Percentiles rank a stretch among this genome's conserved stretches.
phyloP scores from a whole-genome alignment of 1,140 invertebrate species.

The Zophobas morio region DNA sequence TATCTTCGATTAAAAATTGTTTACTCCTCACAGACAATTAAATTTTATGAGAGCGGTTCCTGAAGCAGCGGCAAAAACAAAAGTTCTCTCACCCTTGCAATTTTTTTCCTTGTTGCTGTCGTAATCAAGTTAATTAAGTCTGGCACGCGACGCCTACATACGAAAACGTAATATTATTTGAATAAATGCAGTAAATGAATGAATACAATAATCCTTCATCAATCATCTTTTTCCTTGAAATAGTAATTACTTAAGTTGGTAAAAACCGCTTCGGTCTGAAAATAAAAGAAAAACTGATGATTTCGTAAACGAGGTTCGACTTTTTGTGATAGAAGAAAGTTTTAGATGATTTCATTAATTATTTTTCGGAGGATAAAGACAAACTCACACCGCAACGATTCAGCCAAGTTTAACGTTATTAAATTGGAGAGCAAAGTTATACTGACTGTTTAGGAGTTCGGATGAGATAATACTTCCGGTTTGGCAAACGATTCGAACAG shows the following conservation, averaged over 20 bases:
- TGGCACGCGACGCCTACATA: background rate
- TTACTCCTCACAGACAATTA: slow-evolving; percentile 11
- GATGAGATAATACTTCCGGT: slow-evolving; percentile 10
- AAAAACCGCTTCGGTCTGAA: slow-evolving; percentile 27
- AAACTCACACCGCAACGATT: background rate
- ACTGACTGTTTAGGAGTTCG: background rate
- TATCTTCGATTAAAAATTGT: slow-evolving; percentile 33
- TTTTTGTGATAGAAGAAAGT: slow-evolving; percentile 27
- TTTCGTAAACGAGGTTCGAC: slow-evolving; percentile 35
- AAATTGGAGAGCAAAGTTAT: slow-evolving; percentile 17
- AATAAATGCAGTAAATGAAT: slow-evolving; percentile 5
- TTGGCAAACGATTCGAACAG: slow-evolving; percentile 2
- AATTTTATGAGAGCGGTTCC: slow-evolving; percentile 4
- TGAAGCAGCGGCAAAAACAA: slow-evolving; percentile 12
- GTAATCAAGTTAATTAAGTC: slow-evolving; percentile 20
- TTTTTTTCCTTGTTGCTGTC: background rate
- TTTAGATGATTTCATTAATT: slow-evolving; percentile 43
- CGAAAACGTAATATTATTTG: background rate
- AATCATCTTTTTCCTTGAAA: slow-evolving; percentile 52
- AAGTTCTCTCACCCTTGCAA: slow-evolving; percentile 3
- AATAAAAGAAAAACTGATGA: slow-evolving; percentile 42
- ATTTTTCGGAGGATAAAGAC: background rate
- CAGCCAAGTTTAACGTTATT: slow-evolving; percentile 9
- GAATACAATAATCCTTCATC: slow-evolving; percentile 16
- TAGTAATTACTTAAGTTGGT: slow-evolving; percentile 47